phyloP scores from a whole-genome alignment of 2,113 vertebrate genomes.

The Microcebus griseorufus region DNA sequence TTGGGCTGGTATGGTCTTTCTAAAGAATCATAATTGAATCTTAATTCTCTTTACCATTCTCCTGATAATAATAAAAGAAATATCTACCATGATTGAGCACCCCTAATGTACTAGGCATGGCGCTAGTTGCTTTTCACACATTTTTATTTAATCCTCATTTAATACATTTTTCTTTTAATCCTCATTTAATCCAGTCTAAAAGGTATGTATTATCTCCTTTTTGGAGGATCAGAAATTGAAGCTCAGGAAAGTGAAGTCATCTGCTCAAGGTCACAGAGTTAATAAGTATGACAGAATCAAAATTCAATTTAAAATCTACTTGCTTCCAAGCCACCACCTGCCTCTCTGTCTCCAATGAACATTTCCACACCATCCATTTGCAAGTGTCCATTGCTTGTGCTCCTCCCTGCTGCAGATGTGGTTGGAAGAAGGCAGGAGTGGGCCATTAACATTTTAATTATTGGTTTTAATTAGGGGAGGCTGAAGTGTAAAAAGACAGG shows the following conservation, averaged over 20 bases:
- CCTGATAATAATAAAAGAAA: not conserved
- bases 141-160: not conserved
- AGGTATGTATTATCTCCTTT: not conserved
- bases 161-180: not conserved
- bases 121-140: not conserved
- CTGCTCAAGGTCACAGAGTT: not conserved
- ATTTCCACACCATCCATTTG: not conserved
- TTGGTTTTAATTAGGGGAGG: constrained; percentile 64
- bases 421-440: not conserved
- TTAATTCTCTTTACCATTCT: not conserved
- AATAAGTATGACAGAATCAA: not conserved
- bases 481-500: not conserved
- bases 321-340: not conserved
- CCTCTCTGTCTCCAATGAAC: not conserved
- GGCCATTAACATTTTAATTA: not conserved
- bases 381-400: not conserved
- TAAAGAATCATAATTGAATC: not conserved
- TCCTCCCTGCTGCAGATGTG: not conserved
- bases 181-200: not conserved
- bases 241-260: not conserved
- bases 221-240: not conserved
- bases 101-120: not conserved
- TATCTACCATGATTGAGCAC: not conserved
- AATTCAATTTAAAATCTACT: not conserved
- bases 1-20: not conserved